Evolutionary conservation across 2,888 invertebrate genomes (phyloP).

Genomic region (Galerucella pusilla): DNA sequence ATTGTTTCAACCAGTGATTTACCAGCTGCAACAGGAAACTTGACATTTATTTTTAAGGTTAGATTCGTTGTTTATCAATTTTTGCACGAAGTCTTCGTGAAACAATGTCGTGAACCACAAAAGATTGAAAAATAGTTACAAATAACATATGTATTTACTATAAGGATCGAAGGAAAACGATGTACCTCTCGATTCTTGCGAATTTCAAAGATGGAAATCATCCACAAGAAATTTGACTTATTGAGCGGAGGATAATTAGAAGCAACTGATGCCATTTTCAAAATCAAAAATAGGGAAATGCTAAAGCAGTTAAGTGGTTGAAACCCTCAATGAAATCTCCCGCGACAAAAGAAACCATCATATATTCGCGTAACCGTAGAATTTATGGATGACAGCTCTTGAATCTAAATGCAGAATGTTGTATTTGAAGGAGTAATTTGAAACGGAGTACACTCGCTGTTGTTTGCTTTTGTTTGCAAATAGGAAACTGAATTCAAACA

Average conservation of each 20-base stretch:
- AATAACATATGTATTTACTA: too few species aligned
- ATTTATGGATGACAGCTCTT: constrained; percentile 12
- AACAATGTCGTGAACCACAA: too few species aligned
- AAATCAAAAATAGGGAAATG: background rate
- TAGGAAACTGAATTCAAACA: constrained; percentile 1
- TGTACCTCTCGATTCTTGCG: too few species aligned
- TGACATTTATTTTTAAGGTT: too few species aligned
- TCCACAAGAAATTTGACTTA: background rate
- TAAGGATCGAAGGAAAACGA: too few species aligned
- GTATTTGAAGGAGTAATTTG: constrained; percentile 14
- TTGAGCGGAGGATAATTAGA: background rate
- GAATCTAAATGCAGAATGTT: constrained; percentile 17
- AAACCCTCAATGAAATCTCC: constrained; percentile 3
- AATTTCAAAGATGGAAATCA: too few species aligned
- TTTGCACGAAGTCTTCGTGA: too few species aligned
- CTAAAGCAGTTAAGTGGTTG: background rate
- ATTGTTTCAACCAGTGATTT: too few species aligned
- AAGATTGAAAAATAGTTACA: too few species aligned
- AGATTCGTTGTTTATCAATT: too few species aligned
- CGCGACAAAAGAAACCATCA: constrained; percentile 15
- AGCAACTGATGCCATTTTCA: background rate
- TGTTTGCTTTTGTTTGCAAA: constrained; percentile 13
- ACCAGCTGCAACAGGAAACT: too few species aligned
- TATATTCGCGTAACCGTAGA: background rate
- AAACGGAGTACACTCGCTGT: background rate